Evolutionary conservation across 2,113 vertebrate species (phyloP).

Genomic region (Ia io): DNA sequence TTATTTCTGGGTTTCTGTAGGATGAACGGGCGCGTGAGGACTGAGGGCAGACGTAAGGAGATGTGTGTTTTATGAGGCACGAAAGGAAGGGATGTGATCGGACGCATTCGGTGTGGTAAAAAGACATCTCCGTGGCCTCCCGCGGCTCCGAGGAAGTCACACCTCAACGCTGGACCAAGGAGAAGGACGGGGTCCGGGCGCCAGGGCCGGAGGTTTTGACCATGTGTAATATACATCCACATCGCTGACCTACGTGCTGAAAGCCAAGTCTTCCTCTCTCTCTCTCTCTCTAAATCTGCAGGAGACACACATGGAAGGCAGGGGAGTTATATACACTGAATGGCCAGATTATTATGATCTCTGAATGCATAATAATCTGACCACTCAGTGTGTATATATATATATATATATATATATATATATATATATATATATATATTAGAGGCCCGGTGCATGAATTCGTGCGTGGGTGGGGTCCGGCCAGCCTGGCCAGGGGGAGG

Average conservation of each 20-base stretch:
- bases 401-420: no score
- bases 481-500: no score
- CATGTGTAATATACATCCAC: not conserved
- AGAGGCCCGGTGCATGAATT: no score
- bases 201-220: no score
- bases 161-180: no score
- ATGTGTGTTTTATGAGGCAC: not conserved
- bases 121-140: not conserved
- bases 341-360: no score
- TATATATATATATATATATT: no score
- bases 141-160: fast-evolving
- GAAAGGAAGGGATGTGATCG: not conserved
- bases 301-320: not conserved
- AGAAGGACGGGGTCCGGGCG: no score
- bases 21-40: not conserved
- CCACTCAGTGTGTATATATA: no score
- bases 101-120: not conserved
- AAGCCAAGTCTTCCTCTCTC: not conserved
- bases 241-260: not conserved
- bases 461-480: no score
- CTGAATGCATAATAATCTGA: no score
- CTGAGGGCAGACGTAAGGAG: not conserved
- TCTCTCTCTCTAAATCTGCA: not conserved
- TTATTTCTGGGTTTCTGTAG: conserved; percentile 28
- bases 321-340: not conserved